Evolutionary conservation across 2,113 vertebrate species (phyloP), one percentile per base, ranked within the genome.

Genomic region (Xenopus laevis): DNA sequence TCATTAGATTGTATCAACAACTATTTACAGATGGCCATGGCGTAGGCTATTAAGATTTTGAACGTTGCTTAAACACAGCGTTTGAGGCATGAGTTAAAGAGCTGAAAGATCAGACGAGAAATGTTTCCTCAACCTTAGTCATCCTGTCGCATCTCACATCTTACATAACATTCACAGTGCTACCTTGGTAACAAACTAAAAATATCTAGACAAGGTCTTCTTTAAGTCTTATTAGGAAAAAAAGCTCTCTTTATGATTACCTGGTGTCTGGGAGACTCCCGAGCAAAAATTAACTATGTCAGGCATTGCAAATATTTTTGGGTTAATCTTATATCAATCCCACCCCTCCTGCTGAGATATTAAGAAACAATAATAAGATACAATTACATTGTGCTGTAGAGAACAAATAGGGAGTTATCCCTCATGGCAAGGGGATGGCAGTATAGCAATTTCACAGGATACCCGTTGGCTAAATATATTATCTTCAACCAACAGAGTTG

Each of bases 1-100:
- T 92, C 86, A 90, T 90, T 84, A 88, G 88, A 92, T 84, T 4
- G 82, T 95, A 93, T 95, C 93, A 94, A 96, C 94, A 93, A 89
- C 86, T 97, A 96, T 97, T 88, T 97, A 97, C 94, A 91, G 71
- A 82, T 1, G 95, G 94, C 92, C 94, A 89, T 87, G 89, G 89
- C 79, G 85, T 72, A 82, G 89, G 87, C 87, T 81, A 83, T 86
- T 84, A 89, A 27, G 23, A 27, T 27, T 27, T 27, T 27, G 23
- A 27, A 83, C 87, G 81, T 85, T 65, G 78, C 76, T 77, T 82
- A 79, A 90, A 94, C 91, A 40, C 33, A 40, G 33, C 33, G 33
- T 40, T 40, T 27, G n/a, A n/a, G n/a, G n/a, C n/a, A n/a, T 40
- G 86, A 91, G 89, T 87, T 89, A 93, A 93, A 93, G 86, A 91